Base-by-base conservation (phyloP, 37 sponge, comb jelly and placozoan genomes). In the Oopsacas minuta region DNA sequence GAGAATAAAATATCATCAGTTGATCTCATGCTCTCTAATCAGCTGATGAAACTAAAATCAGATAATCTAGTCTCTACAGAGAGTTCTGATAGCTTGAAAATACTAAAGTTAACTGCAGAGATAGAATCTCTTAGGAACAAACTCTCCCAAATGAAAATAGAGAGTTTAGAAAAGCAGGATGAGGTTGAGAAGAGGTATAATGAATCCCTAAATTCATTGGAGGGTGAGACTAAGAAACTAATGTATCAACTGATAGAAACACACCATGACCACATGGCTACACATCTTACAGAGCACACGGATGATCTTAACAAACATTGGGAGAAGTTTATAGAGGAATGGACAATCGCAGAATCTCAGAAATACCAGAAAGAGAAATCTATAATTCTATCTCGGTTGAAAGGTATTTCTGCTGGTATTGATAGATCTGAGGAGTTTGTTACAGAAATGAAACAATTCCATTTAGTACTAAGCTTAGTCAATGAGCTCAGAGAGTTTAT, bases 211-310 rank as follows among this genome's bases (percentile, higher is more conserved):
- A 61, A 5, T 12, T 20, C 17, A 3, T 3, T n/a, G 22, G 75
- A 61, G 75, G 75, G 75, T 25, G 75, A 61, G 30, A n/a, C 75
- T 25, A 61, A 61, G 75, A 61, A 12, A 34, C 22, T 61, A 3
- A 61, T 61, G 75, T 61, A 61, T 34, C 75, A 61, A 34, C 75
- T 61, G 75, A 61, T 61, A 61, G 75, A 61, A 34, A n/a, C 75
- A n/a, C 75, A 61, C 75, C 75, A 61, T 61, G 75, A 61, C 7
- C 75, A 61, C 75, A 61, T 61, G 75, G 75, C 75, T 34, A 61
- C 75, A 3, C 75, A 34, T 5, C 75, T 61, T 32, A n/a, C 75
- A 3, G 75, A 61, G 75, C 75, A 61, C 30, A 61, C 75, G 17
- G 75, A 34, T 7, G 75, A 61, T 25, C 75, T 61, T 5, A 61